Evolutionary conservation across 1,140 invertebrate species (phyloP), one percentile per base, ranked within the genome.

Genomic region (Galleria mellonella): DNA sequence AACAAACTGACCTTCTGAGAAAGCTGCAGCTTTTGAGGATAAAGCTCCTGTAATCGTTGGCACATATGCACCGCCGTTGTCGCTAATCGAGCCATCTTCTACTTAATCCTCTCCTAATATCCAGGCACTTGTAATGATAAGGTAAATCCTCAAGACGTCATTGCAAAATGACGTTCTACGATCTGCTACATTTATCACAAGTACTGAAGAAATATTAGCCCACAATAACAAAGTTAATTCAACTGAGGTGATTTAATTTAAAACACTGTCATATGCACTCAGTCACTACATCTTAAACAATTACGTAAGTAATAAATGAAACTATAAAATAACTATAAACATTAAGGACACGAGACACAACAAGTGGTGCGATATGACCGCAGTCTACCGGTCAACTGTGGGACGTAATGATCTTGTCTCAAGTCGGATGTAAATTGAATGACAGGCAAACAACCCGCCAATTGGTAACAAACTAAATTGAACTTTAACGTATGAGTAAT

Each of bases 31-130:
- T 78, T 78, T 32, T 75, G 74, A 10, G 77, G 74, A 46, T 82
- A 78, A 48, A 82, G 28, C 47, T 82, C 74, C 52, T 77, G 74
- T 11, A 82, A 56, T n/a, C 74, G 54, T 50, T 78, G 77, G 42
- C 72, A 78, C 11, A 82, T 57, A 15, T 82, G 77, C 4, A 69
- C 77, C 0, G 77, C 77, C 14, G 65, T 71, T 5, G 63, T 74
- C 6, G 77, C 72, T 35, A 82, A 23, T 3, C 72, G 58, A 11
- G 77, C 74, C 77, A 82, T 82, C 32, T 7, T 44, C 44, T n/a
- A 36, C 43, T 37, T n/a, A 27, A 23, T 37, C 37, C 30, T 44
- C 41, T 43, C 14, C 40, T 33, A 13, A n/a, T n/a, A 12, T 8
- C 14, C 11, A 46, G 35, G 43, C 48, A 45, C 32, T 36, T 51